Evolutionary conservation across 2,888 invertebrate genomes (phyloP).

Genomic region (Lasiommata megera): DNA sequence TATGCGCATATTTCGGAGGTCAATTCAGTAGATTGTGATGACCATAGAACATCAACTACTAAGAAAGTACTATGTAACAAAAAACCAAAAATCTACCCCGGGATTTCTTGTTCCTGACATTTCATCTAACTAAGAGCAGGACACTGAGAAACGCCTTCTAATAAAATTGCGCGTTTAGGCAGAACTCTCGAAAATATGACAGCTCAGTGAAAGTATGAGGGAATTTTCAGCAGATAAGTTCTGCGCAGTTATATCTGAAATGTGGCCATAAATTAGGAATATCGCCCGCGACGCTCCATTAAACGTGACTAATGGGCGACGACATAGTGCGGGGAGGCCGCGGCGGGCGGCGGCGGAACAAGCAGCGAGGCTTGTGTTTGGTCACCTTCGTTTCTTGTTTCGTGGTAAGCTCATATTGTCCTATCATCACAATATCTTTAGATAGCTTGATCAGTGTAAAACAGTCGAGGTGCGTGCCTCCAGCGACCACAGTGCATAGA

Average conservation of each 20-base stretch:
- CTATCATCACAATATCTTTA: no score
- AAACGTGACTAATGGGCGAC: slow-evolving; percentile 61
- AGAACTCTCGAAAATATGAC: slow-evolving; percentile 27
- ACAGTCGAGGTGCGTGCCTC: no score
- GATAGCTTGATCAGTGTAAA: no score
- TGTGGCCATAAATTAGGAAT: slow-evolving; percentile 61
- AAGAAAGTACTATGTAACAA: no score
- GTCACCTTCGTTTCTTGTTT: neutral
- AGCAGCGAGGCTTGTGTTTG: neutral
- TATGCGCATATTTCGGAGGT: no score
- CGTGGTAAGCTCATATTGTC: neutral
- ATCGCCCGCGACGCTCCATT: slow-evolving; percentile 61
- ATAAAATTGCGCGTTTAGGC: slow-evolving; percentile 20
- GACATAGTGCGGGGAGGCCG: slow-evolving; percentile 53
- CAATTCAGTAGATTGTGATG: no score
- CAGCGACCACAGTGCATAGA: no score
- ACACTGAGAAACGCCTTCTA: neutral
- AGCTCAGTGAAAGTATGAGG: slow-evolving; percentile 29
- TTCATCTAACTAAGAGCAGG: neutral
- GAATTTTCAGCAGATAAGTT: slow-evolving; percentile 30
- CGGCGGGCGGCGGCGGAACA: neutral
- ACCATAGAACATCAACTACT: no score
- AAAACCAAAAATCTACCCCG: no score
- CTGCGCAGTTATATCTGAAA: slow-evolving; percentile 35
- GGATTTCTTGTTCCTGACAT: no score